phyloP scores from a whole-genome alignment of 2,797 vertebrate genomes.

The Mormyrops attenuatus region DNA sequence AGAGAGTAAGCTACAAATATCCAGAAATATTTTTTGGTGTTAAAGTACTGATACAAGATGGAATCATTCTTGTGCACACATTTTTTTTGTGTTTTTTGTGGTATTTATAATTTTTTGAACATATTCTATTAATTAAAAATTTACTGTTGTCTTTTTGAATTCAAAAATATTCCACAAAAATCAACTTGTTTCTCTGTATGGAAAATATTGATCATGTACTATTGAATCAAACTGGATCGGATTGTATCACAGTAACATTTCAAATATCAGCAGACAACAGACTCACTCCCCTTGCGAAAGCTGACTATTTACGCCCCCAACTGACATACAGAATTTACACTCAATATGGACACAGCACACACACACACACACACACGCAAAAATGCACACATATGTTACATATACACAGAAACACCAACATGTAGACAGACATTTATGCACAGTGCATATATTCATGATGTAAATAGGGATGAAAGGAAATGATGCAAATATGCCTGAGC shows the following conservation, averaged over 20 bases:
- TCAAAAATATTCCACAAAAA: not conserved
- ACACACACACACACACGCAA: not conserved
- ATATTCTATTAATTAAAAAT: not conserved
- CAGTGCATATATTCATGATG: not conserved
- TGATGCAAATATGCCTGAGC: not conserved
- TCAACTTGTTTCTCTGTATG: not conserved
- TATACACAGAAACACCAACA: not conserved
- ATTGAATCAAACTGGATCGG: not conserved
- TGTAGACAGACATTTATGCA: not conserved
- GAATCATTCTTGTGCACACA: not conserved
- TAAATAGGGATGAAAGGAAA: not conserved
- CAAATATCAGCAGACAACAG: not conserved
- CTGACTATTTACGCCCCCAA: not conserved
- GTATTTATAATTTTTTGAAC: not conserved
- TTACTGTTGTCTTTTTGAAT: not conserved
- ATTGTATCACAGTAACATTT: not conserved
- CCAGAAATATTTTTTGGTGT: not conserved
- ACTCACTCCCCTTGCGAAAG: not conserved
- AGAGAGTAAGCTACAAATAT: not conserved
- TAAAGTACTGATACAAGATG: not conserved
- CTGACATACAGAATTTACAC: not conserved
- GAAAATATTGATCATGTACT: not conserved
- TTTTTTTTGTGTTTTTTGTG: not conserved
- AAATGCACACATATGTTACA: not conserved
- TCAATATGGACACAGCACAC: not conserved